Evolutionary conservation across 2,797 vertebrate genomes (phyloP).

Genomic region (Coilia nasus): DNA sequence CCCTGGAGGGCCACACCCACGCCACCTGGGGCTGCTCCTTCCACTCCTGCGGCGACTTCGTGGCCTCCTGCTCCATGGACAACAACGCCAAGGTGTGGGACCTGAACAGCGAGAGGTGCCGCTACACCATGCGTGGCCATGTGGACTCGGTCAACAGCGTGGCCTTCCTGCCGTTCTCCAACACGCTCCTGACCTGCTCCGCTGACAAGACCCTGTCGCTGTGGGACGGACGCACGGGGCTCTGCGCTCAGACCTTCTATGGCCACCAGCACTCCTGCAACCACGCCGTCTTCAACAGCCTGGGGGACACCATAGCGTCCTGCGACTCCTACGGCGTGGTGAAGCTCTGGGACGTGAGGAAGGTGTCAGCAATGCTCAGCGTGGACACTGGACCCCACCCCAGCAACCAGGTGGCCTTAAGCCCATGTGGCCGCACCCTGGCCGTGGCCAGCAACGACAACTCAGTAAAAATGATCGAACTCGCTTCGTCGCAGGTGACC

Average conservation of each 20-base stretch:
- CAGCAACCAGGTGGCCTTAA: conserved; percentile 81
- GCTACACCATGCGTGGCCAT: conserved; percentile 76
- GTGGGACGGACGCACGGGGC: conserved; percentile 73
- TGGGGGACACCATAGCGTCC: conserved; percentile 75
- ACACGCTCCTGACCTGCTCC: conserved; percentile 68
- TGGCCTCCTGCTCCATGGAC: conserved; percentile 85
- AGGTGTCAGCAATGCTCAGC: conserved; percentile 51
- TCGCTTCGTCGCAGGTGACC: conserved; percentile 64
- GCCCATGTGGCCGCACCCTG: conserved; percentile 73
- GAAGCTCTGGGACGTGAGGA: conserved; percentile 83
- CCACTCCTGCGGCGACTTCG: conserved; percentile 77
- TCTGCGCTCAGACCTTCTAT: conserved; percentile 71
- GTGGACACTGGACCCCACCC: conserved; percentile 75
- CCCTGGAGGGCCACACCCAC: conserved; percentile 67
- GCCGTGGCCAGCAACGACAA: conserved; percentile 77
- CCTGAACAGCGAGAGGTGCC: conserved; percentile 78
- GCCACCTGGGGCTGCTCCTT: conserved; percentile 75
- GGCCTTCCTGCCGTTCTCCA: conserved; percentile 76
- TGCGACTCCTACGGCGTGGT: conserved; percentile 74
- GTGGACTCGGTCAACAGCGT: conserved; percentile 81
- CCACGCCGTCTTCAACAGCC: conserved; percentile 70
- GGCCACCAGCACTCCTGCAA: conserved; percentile 82
- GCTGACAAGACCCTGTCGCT: conserved; percentile 65
- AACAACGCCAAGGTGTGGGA: conserved; percentile 82
- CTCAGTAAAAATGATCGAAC: conserved; percentile 73